A percentile compares a stretch with the other conserved stretches of the same genome.
These are phyloP conservation scores for Apamea monoglypha DNA, from an alignment of 2,888 invertebrate genomes.

Conservation along the genomic window DNA sequence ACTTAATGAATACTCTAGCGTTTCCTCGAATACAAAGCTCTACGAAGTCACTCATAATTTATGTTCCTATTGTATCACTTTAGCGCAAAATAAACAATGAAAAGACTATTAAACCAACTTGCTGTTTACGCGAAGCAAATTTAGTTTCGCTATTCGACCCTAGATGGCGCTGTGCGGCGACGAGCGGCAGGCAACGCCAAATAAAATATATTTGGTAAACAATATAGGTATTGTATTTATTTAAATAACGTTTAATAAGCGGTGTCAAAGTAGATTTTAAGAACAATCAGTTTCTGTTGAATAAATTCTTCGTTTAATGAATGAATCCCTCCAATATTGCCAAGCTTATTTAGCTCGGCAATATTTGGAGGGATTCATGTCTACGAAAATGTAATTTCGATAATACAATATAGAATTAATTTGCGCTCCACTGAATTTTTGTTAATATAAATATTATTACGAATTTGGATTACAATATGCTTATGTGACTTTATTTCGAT, in stretches of 20 bases:
- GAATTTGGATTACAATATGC: slow-evolving; percentile 18
- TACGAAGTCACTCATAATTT: slow-evolving; percentile 54
- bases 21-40: slow-evolving; percentile 52
- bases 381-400: slow-evolving; percentile 49
- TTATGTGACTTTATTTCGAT: not conserved
- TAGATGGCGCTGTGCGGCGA: slow-evolving; percentile 62
- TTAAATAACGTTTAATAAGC: slow-evolving; percentile 40
- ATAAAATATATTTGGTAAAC: not conserved
- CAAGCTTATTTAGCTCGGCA: slow-evolving; percentile 13
- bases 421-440: slow-evolving; percentile 32
- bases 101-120: slow-evolving; percentile 27
- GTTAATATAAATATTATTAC: slow-evolving; percentile 5
- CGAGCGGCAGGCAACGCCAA: not conserved
- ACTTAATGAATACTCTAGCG: slow-evolving; percentile 43
- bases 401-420: slow-evolving; percentile 43
- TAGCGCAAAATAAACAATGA: slow-evolving; percentile 58
- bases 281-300: slow-evolving; percentile 47
- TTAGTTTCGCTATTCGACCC: slow-evolving; percentile 58
- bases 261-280: slow-evolving; percentile 49
- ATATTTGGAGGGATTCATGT: slow-evolving; percentile 25
- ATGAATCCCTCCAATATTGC: no score
- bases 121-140: not conserved
- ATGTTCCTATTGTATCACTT: slow-evolving; percentile 55
- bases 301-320: slow-evolving; percentile 27
- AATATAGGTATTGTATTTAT: slow-evolving; percentile 12